phyloP scores from a whole-genome alignment of 53 echinoderm and acorn worm species.

The Stichopus horrens region DNA sequence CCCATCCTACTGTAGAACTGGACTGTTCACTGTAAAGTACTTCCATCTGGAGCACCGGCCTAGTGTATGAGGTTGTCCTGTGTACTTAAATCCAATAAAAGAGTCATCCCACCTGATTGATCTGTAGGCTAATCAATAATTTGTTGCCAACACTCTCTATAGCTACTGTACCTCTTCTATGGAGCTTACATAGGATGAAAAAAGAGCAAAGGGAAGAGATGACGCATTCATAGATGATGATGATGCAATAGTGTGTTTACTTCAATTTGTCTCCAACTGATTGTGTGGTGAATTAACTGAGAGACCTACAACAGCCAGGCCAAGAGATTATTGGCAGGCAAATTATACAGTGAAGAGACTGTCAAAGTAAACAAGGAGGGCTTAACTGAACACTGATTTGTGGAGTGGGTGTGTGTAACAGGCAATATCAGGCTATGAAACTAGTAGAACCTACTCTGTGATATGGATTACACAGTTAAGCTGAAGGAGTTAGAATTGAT shows the following conservation, averaged over 20 bases:
- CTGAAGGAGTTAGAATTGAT: too few relatives aligned
- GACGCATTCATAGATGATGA: not conserved
- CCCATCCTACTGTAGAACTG: too few relatives aligned
- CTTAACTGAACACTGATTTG: too few relatives aligned
- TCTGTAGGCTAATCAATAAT: not conserved
- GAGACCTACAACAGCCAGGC: not conserved
- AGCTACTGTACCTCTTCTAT: not conserved
- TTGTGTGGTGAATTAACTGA: not conserved
- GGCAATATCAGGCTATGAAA: too few relatives aligned
- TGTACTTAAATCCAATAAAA: not conserved
- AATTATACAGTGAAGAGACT: conserved; percentile 22
- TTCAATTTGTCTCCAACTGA: not conserved
- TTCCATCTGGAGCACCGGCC: too few relatives aligned
- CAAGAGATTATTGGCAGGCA: conserved; percentile 19
- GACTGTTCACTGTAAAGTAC: too few relatives aligned
- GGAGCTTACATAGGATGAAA: not conserved
- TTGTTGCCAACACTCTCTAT: not conserved
- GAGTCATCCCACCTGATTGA: not conserved
- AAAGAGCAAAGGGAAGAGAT: not conserved
- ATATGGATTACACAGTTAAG: too few relatives aligned
- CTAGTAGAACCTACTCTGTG: too few relatives aligned
- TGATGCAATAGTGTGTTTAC: not conserved
- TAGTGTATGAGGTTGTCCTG: too few relatives aligned
- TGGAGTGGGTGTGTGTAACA: too few relatives aligned
- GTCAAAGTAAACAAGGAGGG: conserved; percentile 11